Percentiles rank a stretch among this genome's conserved stretches.
Evolutionary conservation across 2,888 invertebrate species (phyloP).

Genomic region (Drosophila affinis): DNA sequence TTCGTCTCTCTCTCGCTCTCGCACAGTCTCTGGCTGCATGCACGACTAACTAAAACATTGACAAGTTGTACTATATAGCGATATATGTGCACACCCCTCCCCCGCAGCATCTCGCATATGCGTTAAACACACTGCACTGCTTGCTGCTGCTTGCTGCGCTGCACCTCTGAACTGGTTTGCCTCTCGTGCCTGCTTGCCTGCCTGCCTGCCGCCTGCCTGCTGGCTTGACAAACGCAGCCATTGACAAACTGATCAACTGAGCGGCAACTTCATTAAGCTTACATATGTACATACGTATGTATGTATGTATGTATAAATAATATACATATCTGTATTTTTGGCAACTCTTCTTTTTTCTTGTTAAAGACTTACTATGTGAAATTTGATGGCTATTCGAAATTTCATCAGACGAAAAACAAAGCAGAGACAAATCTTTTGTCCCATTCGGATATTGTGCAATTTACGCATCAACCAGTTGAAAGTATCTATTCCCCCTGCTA

Average conservation of each 20-base stretch:
- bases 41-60: slow-evolving; percentile 77
- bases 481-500: slow-evolving; percentile 18
- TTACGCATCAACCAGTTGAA: slow-evolving; percentile 39
- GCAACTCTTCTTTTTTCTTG: slow-evolving; percentile 34
- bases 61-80: slow-evolving; percentile 69
- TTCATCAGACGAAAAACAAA: slow-evolving; percentile 32
- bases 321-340: slow-evolving; percentile 33
- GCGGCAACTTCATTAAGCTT: slow-evolving; percentile 50
- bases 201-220: slow-evolving; percentile 14
- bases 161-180: slow-evolving; percentile 52
- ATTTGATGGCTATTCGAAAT: slow-evolving; percentile 38
- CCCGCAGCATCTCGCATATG: slow-evolving; percentile 34
- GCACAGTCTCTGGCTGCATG: slow-evolving; percentile 40
- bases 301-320: slow-evolving; percentile 8
- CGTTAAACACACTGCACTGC: slow-evolving; percentile 52
- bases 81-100: slow-evolving; percentile 29
- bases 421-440: slow-evolving; percentile 38
- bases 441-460: slow-evolving; percentile 61
- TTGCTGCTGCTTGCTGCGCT: slow-evolving; percentile 17
- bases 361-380: slow-evolving; percentile 25
- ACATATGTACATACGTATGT: slow-evolving; percentile 45
- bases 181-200: slow-evolving; percentile 15
- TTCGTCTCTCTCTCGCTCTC: slow-evolving; percentile 20
- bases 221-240: slow-evolving; percentile 42
- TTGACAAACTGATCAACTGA: slow-evolving; percentile 32